Percentiles rank a stretch among this genome's conserved stretches.
Evolutionary conservation across 2,888 invertebrate species (phyloP).

Genomic region (Silvanus unidentatus): DNA sequence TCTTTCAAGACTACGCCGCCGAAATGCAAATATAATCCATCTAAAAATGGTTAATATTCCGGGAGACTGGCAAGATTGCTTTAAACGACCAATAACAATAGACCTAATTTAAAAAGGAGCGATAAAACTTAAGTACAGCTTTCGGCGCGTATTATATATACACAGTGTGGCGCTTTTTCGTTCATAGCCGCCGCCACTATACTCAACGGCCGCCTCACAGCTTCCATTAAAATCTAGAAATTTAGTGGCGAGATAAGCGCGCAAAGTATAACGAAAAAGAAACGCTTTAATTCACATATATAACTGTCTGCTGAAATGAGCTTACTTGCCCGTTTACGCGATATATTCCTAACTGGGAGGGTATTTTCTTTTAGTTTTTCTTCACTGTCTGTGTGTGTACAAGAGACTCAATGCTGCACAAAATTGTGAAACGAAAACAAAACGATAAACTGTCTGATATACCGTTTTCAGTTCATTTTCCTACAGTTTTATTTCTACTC

Average conservation of each 20-base stretch:
- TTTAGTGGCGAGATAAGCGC: constrained; percentile 54
- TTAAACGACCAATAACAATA: constrained; percentile 45
- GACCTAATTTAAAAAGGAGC: constrained; percentile 46
- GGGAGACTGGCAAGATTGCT: constrained; percentile 41
- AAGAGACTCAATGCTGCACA: constrained; percentile 29
- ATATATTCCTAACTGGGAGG: constrained; percentile 41
- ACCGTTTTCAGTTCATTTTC: constrained; percentile 46
- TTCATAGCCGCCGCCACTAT: constrained; percentile 39
- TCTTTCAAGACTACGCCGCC: constrained; percentile 24
- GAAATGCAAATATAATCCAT: constrained; percentile 36
- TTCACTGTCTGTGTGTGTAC: constrained; percentile 10
- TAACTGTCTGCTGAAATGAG: constrained; percentile 45
- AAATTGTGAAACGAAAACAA: constrained; percentile 45
- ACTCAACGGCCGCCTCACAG: constrained; percentile 47
- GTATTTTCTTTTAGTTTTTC: constrained; percentile 35
- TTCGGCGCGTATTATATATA: constrained; percentile 34
- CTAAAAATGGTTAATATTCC: constrained; percentile 39
- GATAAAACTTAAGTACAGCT: constrained; percentile 43
- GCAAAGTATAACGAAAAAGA: constrained; percentile 45
- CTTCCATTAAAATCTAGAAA: constrained; percentile 55
- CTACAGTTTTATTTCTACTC: no score
- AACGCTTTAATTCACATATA: constrained; percentile 46
- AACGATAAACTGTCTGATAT: constrained; percentile 44
- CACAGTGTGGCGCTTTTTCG: constrained; percentile 10
- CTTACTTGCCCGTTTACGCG: constrained; percentile 41